Evolutionary conservation across 2,797 vertebrate genomes (phyloP).

Genomic region (Parauchenoglanis punctatus): DNA sequence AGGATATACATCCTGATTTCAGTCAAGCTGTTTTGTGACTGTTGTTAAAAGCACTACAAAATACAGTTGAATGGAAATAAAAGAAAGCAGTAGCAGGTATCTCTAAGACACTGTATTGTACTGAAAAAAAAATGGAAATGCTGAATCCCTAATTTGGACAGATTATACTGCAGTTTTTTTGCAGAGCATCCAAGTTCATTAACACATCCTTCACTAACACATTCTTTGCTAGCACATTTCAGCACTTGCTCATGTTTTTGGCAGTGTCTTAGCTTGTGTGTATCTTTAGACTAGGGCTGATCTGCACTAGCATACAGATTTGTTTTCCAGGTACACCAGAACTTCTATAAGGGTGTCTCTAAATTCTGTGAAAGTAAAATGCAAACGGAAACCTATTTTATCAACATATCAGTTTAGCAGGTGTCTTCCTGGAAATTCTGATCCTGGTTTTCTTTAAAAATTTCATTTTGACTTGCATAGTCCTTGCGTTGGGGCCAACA

Average conservation of each 20-base stretch:
- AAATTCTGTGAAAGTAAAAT: neutral
- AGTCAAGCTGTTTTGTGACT: neutral
- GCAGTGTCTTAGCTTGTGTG: neutral
- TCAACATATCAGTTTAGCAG: neutral
- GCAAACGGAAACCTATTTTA: neutral
- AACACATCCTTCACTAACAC: constrained; percentile 14
- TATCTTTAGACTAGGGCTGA: neutral
- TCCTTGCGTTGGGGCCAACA: constrained; percentile 9
- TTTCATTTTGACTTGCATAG: neutral
- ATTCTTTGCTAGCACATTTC: neutral
- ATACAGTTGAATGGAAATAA: neutral
- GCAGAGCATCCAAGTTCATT: neutral
- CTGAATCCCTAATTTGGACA: neutral
- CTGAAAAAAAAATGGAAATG: neutral
- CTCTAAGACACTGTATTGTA: neutral
- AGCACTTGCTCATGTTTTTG: constrained; percentile 13
- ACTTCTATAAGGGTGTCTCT: neutral
- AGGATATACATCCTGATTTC: neutral
- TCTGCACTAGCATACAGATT: neutral
- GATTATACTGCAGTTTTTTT: neutral
- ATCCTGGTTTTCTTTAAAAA: neutral
- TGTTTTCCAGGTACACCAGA: neutral
- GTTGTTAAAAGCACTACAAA: neutral
- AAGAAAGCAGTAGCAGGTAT: neutral
- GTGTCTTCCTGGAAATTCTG: neutral